Evolutionary conservation across 1,140 invertebrate species (phyloP).

Genomic region (Nymphalis io): DNA sequence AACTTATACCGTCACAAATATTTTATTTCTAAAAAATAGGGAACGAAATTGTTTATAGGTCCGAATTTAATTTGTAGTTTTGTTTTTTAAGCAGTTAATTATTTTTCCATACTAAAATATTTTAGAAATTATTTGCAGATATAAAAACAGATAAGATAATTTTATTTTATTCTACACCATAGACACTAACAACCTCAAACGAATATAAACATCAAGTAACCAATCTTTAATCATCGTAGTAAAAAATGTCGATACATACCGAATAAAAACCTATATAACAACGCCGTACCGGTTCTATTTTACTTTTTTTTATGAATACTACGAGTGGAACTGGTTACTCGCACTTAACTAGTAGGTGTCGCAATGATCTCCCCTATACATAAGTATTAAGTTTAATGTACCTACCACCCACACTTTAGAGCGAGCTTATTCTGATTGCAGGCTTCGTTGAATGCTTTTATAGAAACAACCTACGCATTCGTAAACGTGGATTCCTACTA

Average conservation of each 20-base stretch:
- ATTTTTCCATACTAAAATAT: too few species aligned
- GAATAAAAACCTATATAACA: background rate
- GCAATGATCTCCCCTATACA: constrained; percentile 46
- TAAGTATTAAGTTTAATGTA: constrained; percentile 38
- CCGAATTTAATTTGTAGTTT: too few species aligned
- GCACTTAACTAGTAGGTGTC: constrained; percentile 43
- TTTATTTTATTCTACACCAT: background rate
- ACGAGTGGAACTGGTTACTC: constrained; percentile 46
- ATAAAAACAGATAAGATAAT: too few species aligned
- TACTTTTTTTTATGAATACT: constrained; percentile 43
- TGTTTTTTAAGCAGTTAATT: too few species aligned
- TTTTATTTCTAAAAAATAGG: too few species aligned
- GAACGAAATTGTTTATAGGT: too few species aligned
- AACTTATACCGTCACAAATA: too few species aligned
- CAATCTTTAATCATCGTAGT: background rate
- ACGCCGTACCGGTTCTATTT: constrained; percentile 8
- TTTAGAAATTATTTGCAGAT: too few species aligned
- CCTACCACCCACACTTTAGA: constrained; percentile 48
- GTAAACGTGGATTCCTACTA: constrained; percentile 3
- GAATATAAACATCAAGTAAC: background rate
- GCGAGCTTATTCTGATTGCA: constrained; percentile 42
- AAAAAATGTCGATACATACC: constrained; percentile 9
- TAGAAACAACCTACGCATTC: constrained; percentile 15
- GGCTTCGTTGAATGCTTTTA: constrained; percentile 17
- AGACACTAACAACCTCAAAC: background rate